These are phyloP conservation scores for Hipparchia semele DNA, from an alignment of 2,888 invertebrate species.

Conservation along the genomic window DNA sequence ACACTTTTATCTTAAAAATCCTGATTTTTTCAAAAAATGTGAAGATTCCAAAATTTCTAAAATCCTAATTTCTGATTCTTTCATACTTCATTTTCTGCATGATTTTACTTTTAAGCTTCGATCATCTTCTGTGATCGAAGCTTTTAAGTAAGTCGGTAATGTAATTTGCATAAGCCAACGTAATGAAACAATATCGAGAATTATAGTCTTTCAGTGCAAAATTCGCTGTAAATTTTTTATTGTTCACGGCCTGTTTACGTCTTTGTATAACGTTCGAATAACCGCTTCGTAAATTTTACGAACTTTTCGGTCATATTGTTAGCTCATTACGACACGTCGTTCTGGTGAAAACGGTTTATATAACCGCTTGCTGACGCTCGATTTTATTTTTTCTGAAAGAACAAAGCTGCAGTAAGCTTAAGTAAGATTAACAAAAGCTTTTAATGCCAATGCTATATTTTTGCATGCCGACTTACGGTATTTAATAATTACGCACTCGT, in stretches of 20 bases:
- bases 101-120: too few relatives aligned
- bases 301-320: slow-evolving; percentile 68
- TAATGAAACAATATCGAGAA: slow-evolving; percentile 9
- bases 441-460: too few relatives aligned
- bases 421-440: neutral
- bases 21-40: too few relatives aligned
- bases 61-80: too few relatives aligned
- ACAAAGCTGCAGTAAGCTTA: neutral
- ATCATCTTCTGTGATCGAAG: too few relatives aligned
- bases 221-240: slow-evolving; percentile 53
- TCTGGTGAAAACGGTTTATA: slow-evolving; percentile 56
- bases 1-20: too few relatives aligned
- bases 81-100: too few relatives aligned
- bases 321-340: slow-evolving; percentile 65
- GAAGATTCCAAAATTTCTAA: too few relatives aligned
- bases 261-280: slow-evolving; percentile 67
- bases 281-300: slow-evolving; percentile 75
- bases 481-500: too few relatives aligned
- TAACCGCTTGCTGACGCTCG: slow-evolving; percentile 48
- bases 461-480: too few relatives aligned
- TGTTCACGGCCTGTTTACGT: slow-evolving; percentile 61
- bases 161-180: too few relatives aligned
- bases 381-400: slow-evolving; percentile 9
- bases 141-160: too few relatives aligned
- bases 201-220: slow-evolving; percentile 1